Evolutionary conservation across 1,140 invertebrate genomes (phyloP), one percentile per base, ranked within the genome.

Genomic region (Danaus melanippus): DNA sequence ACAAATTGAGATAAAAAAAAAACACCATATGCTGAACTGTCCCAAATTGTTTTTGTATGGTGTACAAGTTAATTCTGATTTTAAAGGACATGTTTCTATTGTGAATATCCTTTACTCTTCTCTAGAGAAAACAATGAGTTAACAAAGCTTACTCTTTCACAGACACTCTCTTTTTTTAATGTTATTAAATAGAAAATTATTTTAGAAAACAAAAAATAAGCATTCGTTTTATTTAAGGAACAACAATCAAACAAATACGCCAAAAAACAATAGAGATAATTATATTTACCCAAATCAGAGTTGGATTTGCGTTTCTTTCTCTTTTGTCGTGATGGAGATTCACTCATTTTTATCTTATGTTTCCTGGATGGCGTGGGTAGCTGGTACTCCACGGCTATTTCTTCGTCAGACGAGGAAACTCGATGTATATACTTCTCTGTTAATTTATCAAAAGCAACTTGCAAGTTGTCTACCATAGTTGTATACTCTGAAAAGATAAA

Each of bases 381-480:
- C 42, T 89, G 89, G 80, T 90, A 91, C 76, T 91, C 90, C 10
- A 92, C 88, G 59, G 90, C 90, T 45, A 91, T 90, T 79, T 92
- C 90, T 73, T 92, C 92, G 69, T 96, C 94, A 40, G 94, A 93
- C 2, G 94, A 94, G 21, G 92, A 90, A 56, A 94, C 90, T 50
- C 92, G 91, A 71, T 95, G 93, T 42, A 96, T 90, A 81, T 93
- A 96, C 69, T 93, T 91, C 70, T 93, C 92, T 8, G 94, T 92
- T 0, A 93, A 90, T 55, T 91, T 90, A 53, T 94, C 91, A 72
- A 96, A 96, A 15, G 92, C 93, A 67, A 92, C 90, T 77, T 93
- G 91, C 40, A 96, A 82, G 69, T 92, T 95, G 69, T 93, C 91
- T 0, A 93, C 95, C 95, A 96, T 96, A 71, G 92, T 92, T 1